Evolutionary conservation across 2,113 vertebrate genomes (phyloP), one percentile per base, ranked within the genome.

Genomic region (Atlantisia rogersi): DNA sequence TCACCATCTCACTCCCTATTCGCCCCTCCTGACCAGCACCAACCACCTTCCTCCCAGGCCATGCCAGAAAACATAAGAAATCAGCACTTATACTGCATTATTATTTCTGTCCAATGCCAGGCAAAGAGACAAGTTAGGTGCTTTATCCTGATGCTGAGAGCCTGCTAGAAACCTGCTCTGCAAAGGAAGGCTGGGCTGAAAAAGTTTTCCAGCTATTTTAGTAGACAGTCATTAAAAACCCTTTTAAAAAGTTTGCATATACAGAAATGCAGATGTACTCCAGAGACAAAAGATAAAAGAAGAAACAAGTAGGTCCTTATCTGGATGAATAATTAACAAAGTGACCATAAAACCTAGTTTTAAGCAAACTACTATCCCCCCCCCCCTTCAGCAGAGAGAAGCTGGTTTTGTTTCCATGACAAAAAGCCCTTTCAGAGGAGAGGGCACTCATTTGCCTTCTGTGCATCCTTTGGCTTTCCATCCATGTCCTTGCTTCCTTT

Each of bases 351-450:
- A 92, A 37, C 21, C 52, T 24, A 70, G 40, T 59, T 94, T 88
- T 84, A 94, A 88, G 58, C 58, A 92, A 95, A 95, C 60, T 35
- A 60, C 63, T 64, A 42, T 40, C 68, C 77, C 77, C 35, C 35
- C 35, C 35, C 35, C 35, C n/a, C 92, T 80, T 88, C 80, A 75
- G 73, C 69, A 94, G 52, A 78, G 91, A 96, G 86, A 94, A 93
- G 86, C 60, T 29, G 25, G 42, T 92, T 95, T 88, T 96, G 92
- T 96, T 90, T 55, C n/a, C 21, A 9, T 2, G 11, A 94, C 40
- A 93, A 95, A 92, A 94, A 86, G 83, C 73, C 42, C 86, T 86
- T 95, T 96, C 91, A 97, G 48, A n/a, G 74, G 46, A 64, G 71
- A 55, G 46, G 62, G 56, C 40, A 74, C 53, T 75, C n/a, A 5